phyloP scores from a whole-genome alignment of 2,113 vertebrate genomes.

The Probosciger aterrimus region DNA sequence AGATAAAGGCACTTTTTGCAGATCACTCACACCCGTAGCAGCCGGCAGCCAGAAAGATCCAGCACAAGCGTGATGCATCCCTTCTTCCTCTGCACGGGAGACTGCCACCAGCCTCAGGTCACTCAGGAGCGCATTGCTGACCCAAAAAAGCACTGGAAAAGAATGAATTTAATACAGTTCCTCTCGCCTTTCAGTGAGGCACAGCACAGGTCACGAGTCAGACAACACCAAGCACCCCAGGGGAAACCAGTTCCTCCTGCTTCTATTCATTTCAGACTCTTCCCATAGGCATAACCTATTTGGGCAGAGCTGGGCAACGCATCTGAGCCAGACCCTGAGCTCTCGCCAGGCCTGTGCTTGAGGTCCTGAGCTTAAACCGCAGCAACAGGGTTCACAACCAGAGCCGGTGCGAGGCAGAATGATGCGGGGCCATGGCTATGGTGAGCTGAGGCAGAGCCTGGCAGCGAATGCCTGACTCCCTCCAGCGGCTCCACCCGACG shows the following conservation, averaged over 20 bases:
- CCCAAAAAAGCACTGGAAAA: background rate
- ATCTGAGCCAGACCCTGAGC: accelerated
- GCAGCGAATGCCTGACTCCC: accelerated
- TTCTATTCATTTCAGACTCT: accelerated
- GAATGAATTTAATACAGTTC: background rate
- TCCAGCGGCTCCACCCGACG: background rate
- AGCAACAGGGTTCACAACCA: accelerated
- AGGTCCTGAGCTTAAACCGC: background rate
- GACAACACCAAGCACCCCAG: background rate
- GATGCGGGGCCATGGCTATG: accelerated
- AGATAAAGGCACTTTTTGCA: background rate
- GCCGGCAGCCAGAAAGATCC: background rate
- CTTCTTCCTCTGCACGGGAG: background rate
- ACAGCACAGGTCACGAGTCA: accelerated
- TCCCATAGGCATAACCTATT: accelerated
- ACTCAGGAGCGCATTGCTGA: background rate
- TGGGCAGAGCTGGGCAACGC: accelerated
- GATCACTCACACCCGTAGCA: background rate
- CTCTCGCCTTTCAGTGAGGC: background rate
- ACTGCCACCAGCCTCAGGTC: background rate
- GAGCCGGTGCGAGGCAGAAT: accelerated
- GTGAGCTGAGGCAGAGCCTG: accelerated
- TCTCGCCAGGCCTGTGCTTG: accelerated
- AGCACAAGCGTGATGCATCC: accelerated
- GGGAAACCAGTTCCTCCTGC: accelerated